A percentile compares a stretch with the other conserved stretches of the same genome.
Evolutionary conservation across 2,888 invertebrate species (phyloP).

Genomic region (Sinopyrophorus schimmeli): DNA sequence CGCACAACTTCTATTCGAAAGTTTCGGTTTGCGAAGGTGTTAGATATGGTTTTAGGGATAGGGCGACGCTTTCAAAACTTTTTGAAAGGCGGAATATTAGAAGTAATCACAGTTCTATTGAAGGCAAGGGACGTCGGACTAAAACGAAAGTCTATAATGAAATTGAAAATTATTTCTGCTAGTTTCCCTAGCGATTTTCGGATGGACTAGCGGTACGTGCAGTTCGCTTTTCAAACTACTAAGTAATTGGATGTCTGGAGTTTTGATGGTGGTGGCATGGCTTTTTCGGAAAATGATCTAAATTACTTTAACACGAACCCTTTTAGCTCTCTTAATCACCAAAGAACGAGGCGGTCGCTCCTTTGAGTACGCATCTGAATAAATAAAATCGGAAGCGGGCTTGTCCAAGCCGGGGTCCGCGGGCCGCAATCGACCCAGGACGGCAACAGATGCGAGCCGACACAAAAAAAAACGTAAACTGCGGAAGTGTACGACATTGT

Average conservation of each 20-base stretch:
- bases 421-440: no score
- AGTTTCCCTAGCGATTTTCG: conserved; percentile 19
- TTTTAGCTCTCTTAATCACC: conserved; percentile 32
- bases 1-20: no score
- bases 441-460: no score
- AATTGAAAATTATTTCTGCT: conserved; percentile 27
- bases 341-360: conserved; percentile 20
- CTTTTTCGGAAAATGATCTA: conserved; percentile 32
- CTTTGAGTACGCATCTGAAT: conserved; percentile 26
- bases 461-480: no score
- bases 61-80: conserved; percentile 16
- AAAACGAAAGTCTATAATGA: conserved; percentile 28
- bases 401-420: no score
- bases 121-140: conserved; percentile 5
- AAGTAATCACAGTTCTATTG: conserved; percentile 25
- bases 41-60: conserved; percentile 18
- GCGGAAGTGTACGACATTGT: no score
- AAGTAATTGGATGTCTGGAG: conserved; percentile 35
- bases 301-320: conserved; percentile 32
- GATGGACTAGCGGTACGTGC: conserved; percentile 15
- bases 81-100: conserved; percentile 24
- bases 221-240: conserved; percentile 24
- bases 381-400: conserved; percentile 33
- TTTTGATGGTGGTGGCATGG: conserved; percentile 28
- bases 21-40: no score